Base-by-base conservation (phyloP, 2,888 invertebrate species). In the Calliopum simillimum region DNA sequence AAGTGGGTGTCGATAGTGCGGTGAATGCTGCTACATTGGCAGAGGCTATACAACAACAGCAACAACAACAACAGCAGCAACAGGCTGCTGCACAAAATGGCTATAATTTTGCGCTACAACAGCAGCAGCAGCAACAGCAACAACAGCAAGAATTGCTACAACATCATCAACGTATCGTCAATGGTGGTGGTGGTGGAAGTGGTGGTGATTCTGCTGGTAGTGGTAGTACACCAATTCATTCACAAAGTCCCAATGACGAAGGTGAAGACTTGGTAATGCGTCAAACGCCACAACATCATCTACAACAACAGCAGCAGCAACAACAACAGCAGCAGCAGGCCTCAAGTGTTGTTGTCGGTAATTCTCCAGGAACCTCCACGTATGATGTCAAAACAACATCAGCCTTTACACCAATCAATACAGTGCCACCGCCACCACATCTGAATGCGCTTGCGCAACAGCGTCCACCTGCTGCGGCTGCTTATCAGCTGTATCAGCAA, bases 361-460 rank as follows among this genome's bases (percentile, higher is more conserved):
- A 77, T 23, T 75, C 79, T 6, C 76, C 80, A 13, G 86, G 87
- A 75, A 83, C 86, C 13, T 76, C 74, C 12, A 64, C 71, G 23
- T 78, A 78, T 25, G 78, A 78, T 65, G 74, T 78, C 25, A 78
- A 78, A 12, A 91, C 92, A 61, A 93, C 93, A 75, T 94, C 94
- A 23, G 97, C 97, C 74, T 98, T 98, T 87, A 97, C 97, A 64
- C 97, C 97, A 47, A 95, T 97, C 81, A 96, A 93, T 81, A 93
- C 93, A 47, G 93, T 94, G 91, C 88, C 90, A 74, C 92, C 93
- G 70, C 88, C 90, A 74, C 92, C 93, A 70, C 94, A 93, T 84
- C 87, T 93, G 75, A 91, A 92, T 75, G 86, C 91, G 74, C 58
- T 75, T 43, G 76, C 76, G 16, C 83, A 82, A 61, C 84, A 84